Evolutionary conservation across 1,140 invertebrate species (phyloP), one percentile per base, ranked within the genome.

Genomic region (Brachionus sp.): DNA sequence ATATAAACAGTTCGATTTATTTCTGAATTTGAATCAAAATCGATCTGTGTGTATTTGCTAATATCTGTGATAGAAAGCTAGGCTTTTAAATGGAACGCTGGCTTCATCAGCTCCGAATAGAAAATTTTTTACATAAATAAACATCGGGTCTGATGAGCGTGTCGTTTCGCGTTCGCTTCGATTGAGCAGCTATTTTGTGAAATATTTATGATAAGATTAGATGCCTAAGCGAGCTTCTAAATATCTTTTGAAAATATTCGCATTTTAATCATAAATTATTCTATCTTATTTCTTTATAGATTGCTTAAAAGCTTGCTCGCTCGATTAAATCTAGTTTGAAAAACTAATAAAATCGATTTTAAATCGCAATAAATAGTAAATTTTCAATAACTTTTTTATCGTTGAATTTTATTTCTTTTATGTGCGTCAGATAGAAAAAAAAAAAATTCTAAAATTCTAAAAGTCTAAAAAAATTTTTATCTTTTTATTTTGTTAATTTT

Each of bases 281-380:
- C 64, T 66, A n/a, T 2, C 10, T 46, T 46, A n/a, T 46, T 46
- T 10, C 13, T 33, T 33, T 23, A 35, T 5, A 66, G 25, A 66
- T 66, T 37, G 33, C 5, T n/a, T 25, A 57, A n/a, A 13, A 57
- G 23, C 53, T 57, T 19, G 53, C 16, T 66, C 64, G 64, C 64
- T 66, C 64, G 64, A 66, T 66, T 66, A 66, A 66, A 66, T 66
- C 33, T 66, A 66, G 13, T 66, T 66, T 66, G 2, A 66, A 37
- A 66, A 66, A n/a, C 33, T 5, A 33, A 33, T 12, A 33, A 66
- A 57, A 57, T 16, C 12, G 53, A 13, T 57, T 57, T 6, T 19
- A n/a, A 57, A 7, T 66, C 16, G 29, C 16, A 66, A 66, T 66
- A 66, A 66, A 66, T 66, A 33, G 64, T 66, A 66, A 66, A 66